Percentiles rank a stretch among this genome's conserved stretches.
Conservation (phyloP, 2,113 vertebrate species). For the Vimba vimba region DNA sequence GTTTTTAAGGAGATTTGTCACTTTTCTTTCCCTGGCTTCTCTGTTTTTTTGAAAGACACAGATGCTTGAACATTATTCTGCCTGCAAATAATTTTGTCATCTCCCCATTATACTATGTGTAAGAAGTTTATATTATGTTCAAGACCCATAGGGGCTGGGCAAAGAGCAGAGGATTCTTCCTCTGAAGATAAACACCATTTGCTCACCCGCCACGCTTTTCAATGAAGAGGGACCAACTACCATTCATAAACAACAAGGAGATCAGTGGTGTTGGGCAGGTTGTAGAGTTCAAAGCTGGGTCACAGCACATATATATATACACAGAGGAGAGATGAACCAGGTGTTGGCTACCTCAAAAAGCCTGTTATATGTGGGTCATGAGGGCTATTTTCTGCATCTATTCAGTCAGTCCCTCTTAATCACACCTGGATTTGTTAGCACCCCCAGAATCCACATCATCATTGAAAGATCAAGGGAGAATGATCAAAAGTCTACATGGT, state of each 20-base stretch:
- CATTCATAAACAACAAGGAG: conserved; percentile 57
- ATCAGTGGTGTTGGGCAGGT: conserved; percentile 48
- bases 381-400: conserved; percentile 61
- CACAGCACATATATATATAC: conserved; percentile 27
- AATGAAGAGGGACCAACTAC: conserved; percentile 39
- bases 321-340: conserved; percentile 70
- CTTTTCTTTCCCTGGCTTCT: background rate
- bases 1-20: background rate
- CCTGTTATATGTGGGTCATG: conserved; percentile 69
- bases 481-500: background rate
- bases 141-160: conserved; percentile 34
- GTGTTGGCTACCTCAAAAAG: conserved; percentile 67
- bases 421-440: conserved; percentile 61
- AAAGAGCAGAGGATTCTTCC: conserved; percentile 20
- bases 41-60: background rate
- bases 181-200: conserved; percentile 49
- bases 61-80: conserved; percentile 57
- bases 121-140: background rate
- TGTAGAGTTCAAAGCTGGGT: conserved; percentile 49
- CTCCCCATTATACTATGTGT: background rate
- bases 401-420: conserved; percentile 51
- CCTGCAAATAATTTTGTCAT: conserved; percentile 50
- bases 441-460: conserved; percentile 52
- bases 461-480: conserved; percentile 27
- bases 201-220: conserved; percentile 25